These are phyloP conservation scores for Cephus nigrinus DNA, from an alignment of 2,888 invertebrate species.

Conservation along the genomic window DNA sequence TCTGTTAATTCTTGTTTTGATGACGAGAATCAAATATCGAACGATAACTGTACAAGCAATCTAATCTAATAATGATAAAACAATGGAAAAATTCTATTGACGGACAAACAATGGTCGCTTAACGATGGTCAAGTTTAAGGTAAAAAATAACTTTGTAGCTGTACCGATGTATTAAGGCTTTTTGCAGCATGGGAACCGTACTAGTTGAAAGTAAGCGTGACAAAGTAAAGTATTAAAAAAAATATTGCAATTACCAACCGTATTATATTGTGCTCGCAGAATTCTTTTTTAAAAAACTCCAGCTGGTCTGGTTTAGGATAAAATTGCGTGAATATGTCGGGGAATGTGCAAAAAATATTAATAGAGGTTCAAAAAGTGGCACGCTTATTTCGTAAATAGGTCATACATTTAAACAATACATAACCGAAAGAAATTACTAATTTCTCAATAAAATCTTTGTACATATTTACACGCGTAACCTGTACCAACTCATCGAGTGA, in stretches of 20 bases:
- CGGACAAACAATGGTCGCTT: neutral
- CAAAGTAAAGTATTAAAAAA: neutral
- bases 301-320: neutral
- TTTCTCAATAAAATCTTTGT: constrained; percentile 26
- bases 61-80: neutral
- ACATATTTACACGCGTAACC: constrained; percentile 27
- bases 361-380: neutral
- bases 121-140: neutral
- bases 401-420: too few relatives aligned
- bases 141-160: neutral
- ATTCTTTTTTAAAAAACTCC: neutral
- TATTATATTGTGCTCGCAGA: neutral
- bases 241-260: neutral
- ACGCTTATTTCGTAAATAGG: neutral
- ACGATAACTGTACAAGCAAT: neutral
- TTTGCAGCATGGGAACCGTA: neutral
- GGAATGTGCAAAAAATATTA: neutral
- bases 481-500: neutral
- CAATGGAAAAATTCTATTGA: neutral
- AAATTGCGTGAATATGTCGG: neutral
- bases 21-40: neutral
- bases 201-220: neutral
- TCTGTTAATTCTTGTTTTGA: neutral
- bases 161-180: neutral
- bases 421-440: neutral